phyloP scores from a whole-genome alignment of 2,888 invertebrate genomes.

The Protodeltote pygarga region DNA sequence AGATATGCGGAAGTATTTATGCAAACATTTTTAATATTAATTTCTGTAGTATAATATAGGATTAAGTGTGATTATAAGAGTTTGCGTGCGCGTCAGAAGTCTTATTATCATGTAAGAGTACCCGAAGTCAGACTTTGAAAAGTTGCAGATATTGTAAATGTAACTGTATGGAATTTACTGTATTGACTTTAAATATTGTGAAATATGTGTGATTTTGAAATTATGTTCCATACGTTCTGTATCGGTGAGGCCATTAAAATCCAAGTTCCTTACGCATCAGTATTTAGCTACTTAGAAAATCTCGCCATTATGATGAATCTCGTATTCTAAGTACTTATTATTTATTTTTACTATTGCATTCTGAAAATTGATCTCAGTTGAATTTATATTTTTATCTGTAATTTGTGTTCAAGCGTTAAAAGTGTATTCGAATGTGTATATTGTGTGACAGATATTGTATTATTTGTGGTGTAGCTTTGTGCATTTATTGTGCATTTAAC shows the following conservation, averaged over 20 bases:
- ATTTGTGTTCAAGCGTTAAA: constrained; percentile 45
- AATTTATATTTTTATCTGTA: constrained; percentile 43
- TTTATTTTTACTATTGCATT: constrained; percentile 54
- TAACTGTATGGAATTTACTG: constrained; percentile 57
- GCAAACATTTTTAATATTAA: constrained; percentile 16
- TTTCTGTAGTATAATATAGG: constrained; percentile 12
- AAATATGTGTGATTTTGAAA: constrained; percentile 35
- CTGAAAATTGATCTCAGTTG: constrained; percentile 62
- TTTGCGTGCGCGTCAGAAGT: constrained; percentile 15
- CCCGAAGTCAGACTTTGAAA: constrained; percentile 34
- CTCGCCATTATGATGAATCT: constrained; percentile 71
- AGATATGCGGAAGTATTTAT: constrained; percentile 4
- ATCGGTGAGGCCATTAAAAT: constrained; percentile 57
- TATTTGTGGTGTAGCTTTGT: constrained; percentile 29
- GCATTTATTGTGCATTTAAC: constrained; percentile 45
- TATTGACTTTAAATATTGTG: constrained; percentile 39
- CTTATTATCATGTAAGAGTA: constrained; percentile 23
- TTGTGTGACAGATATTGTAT: constrained; percentile 47
- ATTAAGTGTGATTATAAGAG: constrained; percentile 12
- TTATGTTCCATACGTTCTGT: constrained; percentile 47
- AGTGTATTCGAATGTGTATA: constrained; percentile 44
- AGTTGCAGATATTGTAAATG: constrained; percentile 45
- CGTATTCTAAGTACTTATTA: constrained; percentile 61
- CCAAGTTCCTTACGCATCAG: constrained; percentile 71
- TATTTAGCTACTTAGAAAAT: constrained; percentile 65